Evolutionary conservation across 2,113 vertebrate genomes (phyloP).

Genomic region (Litocranius walleri): DNA sequence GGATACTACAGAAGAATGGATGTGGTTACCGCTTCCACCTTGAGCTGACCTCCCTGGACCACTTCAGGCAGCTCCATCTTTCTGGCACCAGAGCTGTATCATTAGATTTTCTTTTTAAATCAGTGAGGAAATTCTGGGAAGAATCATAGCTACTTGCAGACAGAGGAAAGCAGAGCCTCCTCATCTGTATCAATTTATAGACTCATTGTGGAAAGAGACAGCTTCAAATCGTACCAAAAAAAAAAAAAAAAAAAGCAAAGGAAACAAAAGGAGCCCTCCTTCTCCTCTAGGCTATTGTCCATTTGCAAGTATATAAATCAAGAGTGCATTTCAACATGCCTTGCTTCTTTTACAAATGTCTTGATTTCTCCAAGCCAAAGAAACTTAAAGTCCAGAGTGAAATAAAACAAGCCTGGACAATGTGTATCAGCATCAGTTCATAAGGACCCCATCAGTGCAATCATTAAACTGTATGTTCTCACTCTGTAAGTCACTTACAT

Average conservation of each 20-base stretch:
- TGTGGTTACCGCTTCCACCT: accelerated
- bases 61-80: neutral
- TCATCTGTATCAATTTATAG: neutral
- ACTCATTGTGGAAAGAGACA: neutral
- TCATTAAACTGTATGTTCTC: neutral
- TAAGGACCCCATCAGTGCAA: neutral
- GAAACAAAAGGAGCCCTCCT: neutral
- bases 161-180: neutral
- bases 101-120: neutral
- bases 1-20: neutral
- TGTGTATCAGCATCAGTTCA: neutral
- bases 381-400: neutral
- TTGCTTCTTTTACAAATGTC: conserved; percentile 29
- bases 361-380: conserved; percentile 9
- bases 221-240: neutral
- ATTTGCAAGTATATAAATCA: conserved; percentile 17
- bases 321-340: neutral
- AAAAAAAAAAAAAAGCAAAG: neutral
- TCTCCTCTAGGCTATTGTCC: neutral
- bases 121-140: neutral
- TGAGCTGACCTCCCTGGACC: neutral
- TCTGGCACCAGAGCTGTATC: neutral
- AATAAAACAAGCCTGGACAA: neutral
- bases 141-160: neutral
- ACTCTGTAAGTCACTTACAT: neutral